These are phyloP conservation scores for Furcula furcula DNA, from an alignment of 2,888 invertebrate species.

Conservation along the genomic window DNA sequence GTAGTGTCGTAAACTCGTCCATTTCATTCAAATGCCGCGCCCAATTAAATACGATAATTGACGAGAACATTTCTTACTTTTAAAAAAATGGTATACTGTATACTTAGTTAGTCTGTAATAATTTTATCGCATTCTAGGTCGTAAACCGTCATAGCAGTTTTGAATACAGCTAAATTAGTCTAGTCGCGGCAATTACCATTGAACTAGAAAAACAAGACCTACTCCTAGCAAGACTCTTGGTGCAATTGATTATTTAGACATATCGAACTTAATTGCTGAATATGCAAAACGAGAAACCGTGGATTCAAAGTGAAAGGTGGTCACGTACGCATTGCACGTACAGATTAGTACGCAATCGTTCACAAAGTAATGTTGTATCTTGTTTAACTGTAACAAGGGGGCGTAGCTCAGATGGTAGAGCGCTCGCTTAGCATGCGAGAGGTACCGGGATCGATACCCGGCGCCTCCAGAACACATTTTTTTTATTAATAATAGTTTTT, in stretches of 20 bases:
- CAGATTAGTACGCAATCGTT: constrained; percentile 7
- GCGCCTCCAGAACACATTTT: constrained; percentile 38
- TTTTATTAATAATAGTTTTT: background rate
- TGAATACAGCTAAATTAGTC: no score
- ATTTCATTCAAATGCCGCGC: no score
- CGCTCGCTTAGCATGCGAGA: constrained; percentile 83
- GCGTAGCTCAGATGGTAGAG: constrained; percentile 82
- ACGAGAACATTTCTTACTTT: no score
- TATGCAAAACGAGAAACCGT: background rate
- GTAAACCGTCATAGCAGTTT: no score
- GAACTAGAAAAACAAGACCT: no score
- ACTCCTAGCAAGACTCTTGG: no score
- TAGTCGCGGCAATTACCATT: no score
- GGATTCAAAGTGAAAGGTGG: constrained; percentile 23
- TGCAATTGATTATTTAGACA: background rate
- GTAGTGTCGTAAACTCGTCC: no score
- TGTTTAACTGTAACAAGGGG: constrained; percentile 38
- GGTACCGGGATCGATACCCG: constrained; percentile 70
- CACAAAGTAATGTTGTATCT: constrained; percentile 2
- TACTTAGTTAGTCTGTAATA: no score
- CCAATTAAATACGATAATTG: no score
- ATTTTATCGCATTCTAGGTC: no score
- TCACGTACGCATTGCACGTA: constrained; percentile 22
- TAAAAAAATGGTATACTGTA: no score
- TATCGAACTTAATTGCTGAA: background rate